Evolutionary conservation across 2,888 invertebrate genomes (phyloP).

Genomic region (Dicranocentrus wangi): DNA sequence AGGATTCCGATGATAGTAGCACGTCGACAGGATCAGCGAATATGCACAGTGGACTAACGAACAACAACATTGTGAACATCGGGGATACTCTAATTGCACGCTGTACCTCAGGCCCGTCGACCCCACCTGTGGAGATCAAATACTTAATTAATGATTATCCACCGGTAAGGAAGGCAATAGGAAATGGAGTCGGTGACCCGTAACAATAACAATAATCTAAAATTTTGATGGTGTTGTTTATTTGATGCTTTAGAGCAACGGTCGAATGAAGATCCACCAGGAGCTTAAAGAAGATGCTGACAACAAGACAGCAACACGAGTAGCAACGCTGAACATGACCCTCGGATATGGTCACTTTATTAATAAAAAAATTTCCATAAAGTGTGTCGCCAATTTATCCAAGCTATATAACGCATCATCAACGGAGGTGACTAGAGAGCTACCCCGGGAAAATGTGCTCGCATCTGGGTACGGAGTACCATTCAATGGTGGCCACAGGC

Average conservation of each 20-base stretch:
- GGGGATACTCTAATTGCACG: constrained; percentile 55
- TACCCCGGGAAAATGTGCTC: constrained; percentile 26
- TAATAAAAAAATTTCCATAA: constrained; percentile 53
- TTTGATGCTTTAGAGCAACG: too few relatives aligned
- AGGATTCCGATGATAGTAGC: constrained; percentile 8
- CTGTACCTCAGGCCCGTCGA: constrained; percentile 67
- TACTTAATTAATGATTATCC: constrained; percentile 68
- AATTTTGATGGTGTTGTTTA: too few relatives aligned
- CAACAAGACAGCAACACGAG: constrained; percentile 41
- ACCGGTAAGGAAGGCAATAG: constrained; percentile 68
- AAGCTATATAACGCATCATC: constrained; percentile 58
- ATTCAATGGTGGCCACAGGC: background rate
- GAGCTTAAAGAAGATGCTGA: constrained; percentile 47
- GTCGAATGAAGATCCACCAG: background rate
- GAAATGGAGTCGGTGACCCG: too few relatives aligned
- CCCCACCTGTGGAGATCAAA: constrained; percentile 68
- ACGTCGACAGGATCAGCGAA: constrained; percentile 36
- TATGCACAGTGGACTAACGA: constrained; percentile 34
- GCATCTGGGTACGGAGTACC: constrained; percentile 49
- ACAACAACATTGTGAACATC: constrained; percentile 28
- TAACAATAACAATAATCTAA: too few relatives aligned
- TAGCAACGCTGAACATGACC: constrained; percentile 53
- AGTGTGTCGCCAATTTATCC: constrained; percentile 62
- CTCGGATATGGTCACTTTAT: constrained; percentile 51
- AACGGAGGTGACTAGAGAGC: constrained; percentile 51